These are phyloP conservation scores for Rhamphomyia laevipes DNA, from an alignment of 2,888 invertebrate genomes.

Conservation along the genomic window DNA sequence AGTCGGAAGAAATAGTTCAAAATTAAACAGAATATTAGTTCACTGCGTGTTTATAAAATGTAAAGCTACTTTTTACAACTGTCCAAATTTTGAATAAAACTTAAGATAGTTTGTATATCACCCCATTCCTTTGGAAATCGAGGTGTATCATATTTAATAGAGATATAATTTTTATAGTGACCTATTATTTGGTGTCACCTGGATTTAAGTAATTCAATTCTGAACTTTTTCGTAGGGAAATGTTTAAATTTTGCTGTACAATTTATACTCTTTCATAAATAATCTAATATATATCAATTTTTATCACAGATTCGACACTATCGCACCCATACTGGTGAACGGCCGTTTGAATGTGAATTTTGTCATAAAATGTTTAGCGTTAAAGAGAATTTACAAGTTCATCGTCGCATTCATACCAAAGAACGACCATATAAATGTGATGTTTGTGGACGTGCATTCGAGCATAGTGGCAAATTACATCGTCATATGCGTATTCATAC, in stretches of 20 bases:
- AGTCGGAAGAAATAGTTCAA: too few species aligned
- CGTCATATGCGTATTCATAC: conserved; percentile 86
- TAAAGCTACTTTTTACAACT: too few species aligned
- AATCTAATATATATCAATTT: not conserved
- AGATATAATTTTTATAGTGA: too few species aligned
- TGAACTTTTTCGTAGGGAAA: not conserved
- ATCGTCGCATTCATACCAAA: conserved; percentile 80
- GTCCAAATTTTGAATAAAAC: too few species aligned
- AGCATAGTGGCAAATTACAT: conserved; percentile 81
- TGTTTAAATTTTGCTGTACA: too few species aligned
- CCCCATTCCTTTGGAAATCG: too few species aligned
- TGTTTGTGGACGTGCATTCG: conserved; percentile 78
- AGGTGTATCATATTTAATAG: too few species aligned
- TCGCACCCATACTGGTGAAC: conserved; percentile 81
- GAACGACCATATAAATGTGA: conserved; percentile 83
- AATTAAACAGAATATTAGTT: too few species aligned
- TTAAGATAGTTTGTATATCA: too few species aligned
- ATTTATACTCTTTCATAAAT: not conserved
- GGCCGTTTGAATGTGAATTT: conserved; percentile 84
- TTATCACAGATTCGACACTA: conserved; percentile 53
- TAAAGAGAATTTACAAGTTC: conserved; percentile 84
- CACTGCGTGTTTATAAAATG: too few species aligned
- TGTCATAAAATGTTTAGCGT: conserved; percentile 88
- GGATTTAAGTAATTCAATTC: not conserved
- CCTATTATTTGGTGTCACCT: too few species aligned